Base-by-base conservation (phyloP, 2,113 vertebrate species). In the Camarhynchus parvulus region DNA sequence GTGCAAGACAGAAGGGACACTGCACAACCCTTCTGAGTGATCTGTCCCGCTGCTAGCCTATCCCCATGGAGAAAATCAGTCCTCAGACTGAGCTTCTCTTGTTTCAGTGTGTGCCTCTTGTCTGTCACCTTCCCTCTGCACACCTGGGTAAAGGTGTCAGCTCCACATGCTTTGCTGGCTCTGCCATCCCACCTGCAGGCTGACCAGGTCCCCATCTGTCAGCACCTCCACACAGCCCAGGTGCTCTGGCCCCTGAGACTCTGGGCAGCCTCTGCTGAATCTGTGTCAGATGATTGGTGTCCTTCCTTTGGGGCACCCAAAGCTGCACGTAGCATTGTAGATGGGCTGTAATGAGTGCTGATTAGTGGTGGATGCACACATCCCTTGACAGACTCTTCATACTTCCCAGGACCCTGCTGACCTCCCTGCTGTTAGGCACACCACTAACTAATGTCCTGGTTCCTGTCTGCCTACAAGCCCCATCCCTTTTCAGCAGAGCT, bases 381-480 rank as follows among this genome's bases (percentile, higher is more conserved):
- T 59, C 22, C 37, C 8, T 74, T 44, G 37, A 7, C 30, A 39
- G 76, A 53, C 49, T 74, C 33, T 28, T 67, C 39, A 11, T 25
- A 11, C 3, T 30, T 28, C 9, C 56, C 0, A 0, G 42, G 46
- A 59, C 55, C 17, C 39, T 5, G 18, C 20, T 70, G 47, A 18
- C 5, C 10, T 84, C 44, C 86, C 66, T 77, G 72, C 49, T 89
- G 55, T 15, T 53, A 24, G 27, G 19, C n/a, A 72, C 31, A 9
- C 10, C 22, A 19, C 25, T 33, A 3, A 31, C 61, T 63, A 28
- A 59, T 0, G 1, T 39, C 46, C 42, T 70, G 37, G 4, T 56
- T 62, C 46, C 25, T 74, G 30, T 33, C 28, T 64, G 59, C 37
- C 20, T 66, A 46, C 8, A 22, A 66, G 41, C 23, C 12, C 17